phyloP scores from a whole-genome alignment of 2,113 vertebrate genomes.

The Notothenia coriiceps region DNA sequence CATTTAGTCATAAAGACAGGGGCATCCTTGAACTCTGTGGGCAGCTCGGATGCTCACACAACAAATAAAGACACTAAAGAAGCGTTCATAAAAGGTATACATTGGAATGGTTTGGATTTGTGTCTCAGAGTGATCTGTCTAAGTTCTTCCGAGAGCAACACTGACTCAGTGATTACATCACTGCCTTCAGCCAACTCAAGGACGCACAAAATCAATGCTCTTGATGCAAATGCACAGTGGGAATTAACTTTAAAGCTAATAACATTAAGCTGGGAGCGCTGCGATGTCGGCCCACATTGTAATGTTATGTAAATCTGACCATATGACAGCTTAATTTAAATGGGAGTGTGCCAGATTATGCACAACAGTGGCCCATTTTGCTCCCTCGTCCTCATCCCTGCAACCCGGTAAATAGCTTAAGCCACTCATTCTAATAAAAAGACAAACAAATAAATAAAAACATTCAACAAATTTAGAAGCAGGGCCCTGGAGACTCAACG shows the following conservation, averaged over 20 bases:
- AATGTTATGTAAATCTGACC: constrained; percentile 85
- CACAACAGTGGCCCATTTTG: constrained; percentile 72
- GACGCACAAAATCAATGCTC: constrained; percentile 79
- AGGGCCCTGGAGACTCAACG: constrained; percentile 70
- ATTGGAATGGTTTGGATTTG: constrained; percentile 37
- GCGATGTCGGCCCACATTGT: constrained; percentile 74
- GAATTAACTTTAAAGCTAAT: constrained; percentile 82
- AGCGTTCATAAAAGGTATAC: constrained; percentile 28
- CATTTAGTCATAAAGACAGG: not conserved
- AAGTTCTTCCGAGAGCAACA: constrained; percentile 62
- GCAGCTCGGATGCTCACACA: constrained; percentile 34
- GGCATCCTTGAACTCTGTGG: constrained; percentile 26
- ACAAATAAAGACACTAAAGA: constrained; percentile 24
- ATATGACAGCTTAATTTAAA: constrained; percentile 80
- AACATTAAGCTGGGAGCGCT: constrained; percentile 75
- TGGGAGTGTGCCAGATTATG: constrained; percentile 73
- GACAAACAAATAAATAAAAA: too few species aligned
- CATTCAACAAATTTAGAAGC: constrained; percentile 67
- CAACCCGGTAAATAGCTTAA: constrained; percentile 79
- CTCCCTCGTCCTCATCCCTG: constrained; percentile 60
- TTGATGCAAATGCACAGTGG: constrained; percentile 73
- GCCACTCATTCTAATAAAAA: constrained; percentile 63
- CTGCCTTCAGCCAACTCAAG: constrained; percentile 73
- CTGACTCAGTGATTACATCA: constrained; percentile 81
- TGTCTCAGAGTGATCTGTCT: constrained; percentile 48